Base-by-base conservation (phyloP, 2,888 invertebrate genomes). In the Anodontia alba region DNA sequence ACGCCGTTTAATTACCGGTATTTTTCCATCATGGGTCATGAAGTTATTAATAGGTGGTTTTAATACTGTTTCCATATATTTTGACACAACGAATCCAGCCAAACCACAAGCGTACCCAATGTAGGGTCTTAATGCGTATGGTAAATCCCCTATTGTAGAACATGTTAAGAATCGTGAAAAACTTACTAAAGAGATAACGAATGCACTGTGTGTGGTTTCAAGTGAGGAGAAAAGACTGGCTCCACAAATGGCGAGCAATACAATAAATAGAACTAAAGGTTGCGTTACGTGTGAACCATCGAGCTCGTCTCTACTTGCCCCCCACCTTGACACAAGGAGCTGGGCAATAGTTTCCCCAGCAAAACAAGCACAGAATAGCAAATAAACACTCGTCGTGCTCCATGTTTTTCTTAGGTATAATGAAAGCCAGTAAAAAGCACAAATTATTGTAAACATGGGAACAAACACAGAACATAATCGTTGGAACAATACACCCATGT, bases 11-110 rank as follows among this genome's bases (percentile, higher is more conserved):
- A 93, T 92, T n/a, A 92, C 92, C 10, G 94, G 92, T 68, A 93
- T 92, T 83, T 93, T 93, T n/a, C 93, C 93, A 72, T 93, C 93
- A 42, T 90, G 90, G 8, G 92, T 92, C 88, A 92, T 90, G 75
- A 90, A 91, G 80, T 90, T 91, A 83, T 90, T 92, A 67, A 92
- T 91, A 1, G 90, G 91, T 20, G 93, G 92, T 80, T 90, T 91
- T 68, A 93, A 88, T 26, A 92, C 87, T 15, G 93, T 92, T 86
- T 94, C 94, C 93, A 93, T 92, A 86, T 94, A 94, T 80, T 94
- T 93, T 70, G 93, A 93, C 31, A 91, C 91, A 71, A 94, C 84
- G 71, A 93, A 91, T 38, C 94, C 94, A 10, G 88, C 87, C 23
- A 93, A 87, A 12, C 93, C 93, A 83, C 93, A 91, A n/a, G 90